These are phyloP conservation scores for Tetramorium simillimum DNA, from an alignment of 1,140 invertebrate species.

Conservation along the genomic window DNA sequence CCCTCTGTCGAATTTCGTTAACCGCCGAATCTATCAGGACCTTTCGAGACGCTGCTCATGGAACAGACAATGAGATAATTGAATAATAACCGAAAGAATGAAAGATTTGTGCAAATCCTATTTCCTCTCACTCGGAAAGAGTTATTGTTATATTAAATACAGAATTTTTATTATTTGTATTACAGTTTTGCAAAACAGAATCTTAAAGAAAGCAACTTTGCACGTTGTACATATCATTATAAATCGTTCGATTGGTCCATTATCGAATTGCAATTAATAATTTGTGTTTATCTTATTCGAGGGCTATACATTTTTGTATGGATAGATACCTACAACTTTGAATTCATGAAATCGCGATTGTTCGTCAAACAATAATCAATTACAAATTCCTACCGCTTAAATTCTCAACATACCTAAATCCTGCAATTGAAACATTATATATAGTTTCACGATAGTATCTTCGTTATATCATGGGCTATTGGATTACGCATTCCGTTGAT, in stretches of 20 bases:
- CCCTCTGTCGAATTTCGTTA: neutral
- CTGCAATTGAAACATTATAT: slow-evolving; percentile 19
- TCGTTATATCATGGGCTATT: neutral
- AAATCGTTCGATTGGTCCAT: neutral
- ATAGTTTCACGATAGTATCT: slow-evolving; percentile 9
- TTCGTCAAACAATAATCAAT: neutral
- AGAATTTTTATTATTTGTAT: neutral
- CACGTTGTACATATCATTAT: neutral
- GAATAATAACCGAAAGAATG: neutral
- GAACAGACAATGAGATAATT: neutral
- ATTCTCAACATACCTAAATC: slow-evolving; percentile 23
- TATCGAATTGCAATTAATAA: neutral
- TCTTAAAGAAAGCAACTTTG: neutral
- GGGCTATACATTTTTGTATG: neutral
- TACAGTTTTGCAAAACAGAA: neutral
- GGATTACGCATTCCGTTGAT: slow-evolving; percentile 22
- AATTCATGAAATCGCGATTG: neutral
- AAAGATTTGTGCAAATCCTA: neutral
- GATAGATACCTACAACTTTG: slow-evolving; percentile 1
- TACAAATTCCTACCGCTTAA: slow-evolving; percentile 14
- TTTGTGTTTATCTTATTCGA: neutral
- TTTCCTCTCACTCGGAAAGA: neutral
- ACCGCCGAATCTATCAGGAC: neutral
- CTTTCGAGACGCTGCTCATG: neutral
- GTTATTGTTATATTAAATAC: neutral